Evolutionary conservation across 1,140 invertebrate genomes (phyloP), one percentile per base, ranked within the genome.

Genomic region (Drosophila bocqueti): DNA sequence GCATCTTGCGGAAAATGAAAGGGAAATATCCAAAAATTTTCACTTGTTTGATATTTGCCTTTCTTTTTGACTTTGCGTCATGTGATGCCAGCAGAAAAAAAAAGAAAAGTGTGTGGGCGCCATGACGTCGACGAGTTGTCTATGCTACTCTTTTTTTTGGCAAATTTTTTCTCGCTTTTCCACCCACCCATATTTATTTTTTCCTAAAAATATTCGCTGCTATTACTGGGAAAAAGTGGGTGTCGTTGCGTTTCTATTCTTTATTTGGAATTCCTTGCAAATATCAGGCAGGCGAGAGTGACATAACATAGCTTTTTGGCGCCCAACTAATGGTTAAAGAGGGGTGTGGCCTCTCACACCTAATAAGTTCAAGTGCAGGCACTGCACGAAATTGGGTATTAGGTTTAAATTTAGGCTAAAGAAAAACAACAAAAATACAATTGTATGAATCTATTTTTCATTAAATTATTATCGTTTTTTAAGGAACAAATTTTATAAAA

Each of bases 51-150:
- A 49, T 59, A 61, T 81, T 63, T 59, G 49, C 55, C 38, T n/a
- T 46, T 26, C 26, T 29, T 59, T 76, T 64, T 80, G 18, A 60
- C 79, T 67, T 76, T 81, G 81, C 84, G 81, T 87, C 84, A 87
- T 87, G 84, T 87, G 84, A 87, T 75, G 68, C 61, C 52, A 36
- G 65, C 18, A 65, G 29, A 16, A 29, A 7, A 11, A 8, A 18
- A 7, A 24, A 24, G 45, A 26, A 52, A 13, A 18, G 6, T 72
- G 66, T 55, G 84, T 87, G 78, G 84, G 84, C 85, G 85, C 60
- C 84, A 68, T 90, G 84, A 89, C 85, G 84, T 87, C 74, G 84
- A 76, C 72, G 65, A 57, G 26, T 74, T 64, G 34, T 74, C 36
- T 42, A 55, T 31, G 21, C 31, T 26, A 43, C 36, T 52, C 36